Evolutionary conservation across 2,888 invertebrate genomes (phyloP).

Genomic region (Mayetiola destructor): DNA sequence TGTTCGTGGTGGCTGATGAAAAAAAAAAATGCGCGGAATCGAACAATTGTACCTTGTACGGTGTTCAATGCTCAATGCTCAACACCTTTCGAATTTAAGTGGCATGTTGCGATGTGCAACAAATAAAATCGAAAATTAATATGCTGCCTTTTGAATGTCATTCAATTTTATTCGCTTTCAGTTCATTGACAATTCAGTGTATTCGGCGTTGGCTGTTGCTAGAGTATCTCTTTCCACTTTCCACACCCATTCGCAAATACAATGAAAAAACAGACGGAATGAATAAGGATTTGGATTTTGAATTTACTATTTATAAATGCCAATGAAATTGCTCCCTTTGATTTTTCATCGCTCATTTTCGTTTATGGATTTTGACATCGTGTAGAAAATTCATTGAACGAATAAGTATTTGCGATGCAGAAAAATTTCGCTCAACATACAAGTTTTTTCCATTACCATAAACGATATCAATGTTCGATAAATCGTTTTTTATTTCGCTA

Average conservation of each 20-base stretch:
- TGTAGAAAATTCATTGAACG: too few species aligned
- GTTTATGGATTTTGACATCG: too few species aligned
- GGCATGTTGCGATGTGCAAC: background rate
- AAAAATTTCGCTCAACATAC: background rate
- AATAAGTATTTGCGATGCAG: too few species aligned
- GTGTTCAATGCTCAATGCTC: background rate
- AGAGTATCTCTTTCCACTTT: too few species aligned
- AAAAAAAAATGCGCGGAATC: background rate
- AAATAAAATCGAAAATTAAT: constrained; percentile 3
- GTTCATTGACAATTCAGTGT: constrained; percentile 11
- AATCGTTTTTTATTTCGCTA: constrained; percentile 2
- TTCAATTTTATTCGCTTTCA: constrained; percentile 10
- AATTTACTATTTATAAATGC: too few species aligned
- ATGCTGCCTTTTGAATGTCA: background rate
- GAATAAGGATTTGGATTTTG: too few species aligned
- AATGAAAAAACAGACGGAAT: too few species aligned
- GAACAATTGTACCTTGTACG: background rate
- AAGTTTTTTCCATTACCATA: constrained; percentile 1
- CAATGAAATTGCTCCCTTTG: too few species aligned
- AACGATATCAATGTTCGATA: constrained; percentile 6
- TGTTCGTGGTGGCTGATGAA: too few species aligned
- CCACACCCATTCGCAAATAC: too few species aligned
- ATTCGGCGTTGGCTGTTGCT: too few species aligned
- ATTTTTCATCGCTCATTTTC: too few species aligned
- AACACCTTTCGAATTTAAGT: background rate